These are phyloP conservation scores for Anthoscopus minutus DNA, from an alignment of 2,113 vertebrate species.

Conservation along the genomic window DNA sequence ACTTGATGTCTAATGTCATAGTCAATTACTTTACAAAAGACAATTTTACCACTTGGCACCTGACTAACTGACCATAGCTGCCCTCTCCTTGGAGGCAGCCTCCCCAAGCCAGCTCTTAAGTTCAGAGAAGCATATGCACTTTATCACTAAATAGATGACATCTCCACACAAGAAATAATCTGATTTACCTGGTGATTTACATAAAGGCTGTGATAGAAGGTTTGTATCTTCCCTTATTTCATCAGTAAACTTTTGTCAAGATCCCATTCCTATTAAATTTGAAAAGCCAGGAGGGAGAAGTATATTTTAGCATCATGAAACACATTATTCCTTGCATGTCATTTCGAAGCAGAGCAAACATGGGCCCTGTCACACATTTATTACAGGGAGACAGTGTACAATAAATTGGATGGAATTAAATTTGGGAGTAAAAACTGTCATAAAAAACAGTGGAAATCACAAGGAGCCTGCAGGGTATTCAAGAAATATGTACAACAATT, in stretches of 20 bases:
- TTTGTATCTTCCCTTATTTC: neutral
- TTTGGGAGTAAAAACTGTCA: neutral
- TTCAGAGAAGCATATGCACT: neutral
- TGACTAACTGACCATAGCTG: neutral
- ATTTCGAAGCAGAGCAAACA: neutral
- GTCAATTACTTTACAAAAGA: constrained; percentile 8
- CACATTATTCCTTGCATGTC: neutral
- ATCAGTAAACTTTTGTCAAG: neutral
- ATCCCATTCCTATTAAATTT: neutral
- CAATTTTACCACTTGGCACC: neutral
- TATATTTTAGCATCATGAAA: neutral
- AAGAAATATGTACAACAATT: neutral
- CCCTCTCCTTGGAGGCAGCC: neutral
- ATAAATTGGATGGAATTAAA: neutral
- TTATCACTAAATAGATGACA: neutral
- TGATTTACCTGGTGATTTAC: neutral
- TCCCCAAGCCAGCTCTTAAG: neutral
- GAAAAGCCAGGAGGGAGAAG: neutral
- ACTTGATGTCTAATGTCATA: neutral
- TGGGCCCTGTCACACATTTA: neutral
- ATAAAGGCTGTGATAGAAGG: neutral
- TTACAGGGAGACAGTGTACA: neutral
- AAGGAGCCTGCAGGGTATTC: neutral
- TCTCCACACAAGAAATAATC: neutral
- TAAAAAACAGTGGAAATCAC: neutral